Evolutionary conservation across 2,797 vertebrate species (phyloP).

Genomic region (Ctenochaetus hawaiiensis): DNA sequence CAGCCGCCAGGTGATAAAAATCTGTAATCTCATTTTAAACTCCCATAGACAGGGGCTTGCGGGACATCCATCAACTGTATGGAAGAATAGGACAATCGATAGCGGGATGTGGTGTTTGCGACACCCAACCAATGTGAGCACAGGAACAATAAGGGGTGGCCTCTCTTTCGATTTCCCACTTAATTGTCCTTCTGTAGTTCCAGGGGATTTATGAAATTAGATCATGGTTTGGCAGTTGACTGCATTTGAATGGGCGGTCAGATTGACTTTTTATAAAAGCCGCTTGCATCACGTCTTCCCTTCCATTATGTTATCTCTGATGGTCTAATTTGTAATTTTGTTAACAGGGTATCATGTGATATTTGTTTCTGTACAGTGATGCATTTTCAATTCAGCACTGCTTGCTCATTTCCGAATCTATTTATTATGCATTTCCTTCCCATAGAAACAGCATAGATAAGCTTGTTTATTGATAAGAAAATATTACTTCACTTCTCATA

Average conservation of each 20-base stretch:
- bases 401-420: slow-evolving; percentile 13
- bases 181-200: slow-evolving; percentile 76
- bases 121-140: slow-evolving; percentile 56
- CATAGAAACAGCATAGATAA: slow-evolving; percentile 30
- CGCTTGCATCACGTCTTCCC: slow-evolving; percentile 37
- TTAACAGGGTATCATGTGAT: slow-evolving; percentile 42
- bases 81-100: slow-evolving; percentile 79
- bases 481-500: slow-evolving; percentile 29
- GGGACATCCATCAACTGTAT: slow-evolving; percentile 78
- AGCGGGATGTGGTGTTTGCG: slow-evolving; percentile 69
- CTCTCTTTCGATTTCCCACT: slow-evolving; percentile 66
- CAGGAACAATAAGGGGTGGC: slow-evolving; percentile 64
- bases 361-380: slow-evolving; percentile 34
- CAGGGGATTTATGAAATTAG: slow-evolving; percentile 74
- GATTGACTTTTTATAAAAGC: slow-evolving; percentile 51
- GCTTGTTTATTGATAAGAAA: slow-evolving; percentile 36
- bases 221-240: slow-evolving; percentile 61
- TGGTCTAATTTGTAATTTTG: slow-evolving; percentile 59
- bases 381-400: slow-evolving; percentile 41
- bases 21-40: slow-evolving; percentile 85
- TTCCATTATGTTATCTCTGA: slow-evolving; percentile 55
- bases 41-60: slow-evolving; percentile 74
- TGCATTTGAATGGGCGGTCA: slow-evolving; percentile 64
- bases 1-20: slow-evolving; percentile 81
- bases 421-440: slow-evolving; percentile 25